phyloP scores from a whole-genome alignment of 2,113 vertebrate species.

The Barnardius zonarius region DNA sequence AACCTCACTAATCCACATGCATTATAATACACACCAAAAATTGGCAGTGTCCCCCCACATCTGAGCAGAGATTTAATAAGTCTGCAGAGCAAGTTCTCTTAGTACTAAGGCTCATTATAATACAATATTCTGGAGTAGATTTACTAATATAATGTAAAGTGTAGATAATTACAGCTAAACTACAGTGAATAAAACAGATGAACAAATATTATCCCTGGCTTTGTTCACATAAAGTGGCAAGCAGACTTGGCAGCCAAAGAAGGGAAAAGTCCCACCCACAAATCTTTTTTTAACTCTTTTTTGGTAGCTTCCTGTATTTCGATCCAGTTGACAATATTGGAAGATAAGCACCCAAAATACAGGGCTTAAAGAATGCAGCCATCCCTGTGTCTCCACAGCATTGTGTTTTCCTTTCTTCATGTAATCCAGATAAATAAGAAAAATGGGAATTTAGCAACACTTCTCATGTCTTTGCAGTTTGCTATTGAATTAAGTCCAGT shows the following conservation, averaged over 20 bases:
- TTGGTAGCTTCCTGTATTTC: not conserved
- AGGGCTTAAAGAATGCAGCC: not conserved
- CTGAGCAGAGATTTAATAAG: conserved; percentile 1
- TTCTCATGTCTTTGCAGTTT: not conserved
- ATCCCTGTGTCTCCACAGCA: not conserved
- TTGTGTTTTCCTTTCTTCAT: not conserved
- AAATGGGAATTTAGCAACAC: not conserved
- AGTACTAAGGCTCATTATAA: not conserved
- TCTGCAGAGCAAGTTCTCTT: not conserved
- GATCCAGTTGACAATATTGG: not conserved
- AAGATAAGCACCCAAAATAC: not conserved
- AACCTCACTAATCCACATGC: conserved; percentile 10
- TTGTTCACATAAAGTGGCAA: not conserved
- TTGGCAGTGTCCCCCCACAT: not conserved
- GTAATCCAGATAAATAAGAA: not conserved
- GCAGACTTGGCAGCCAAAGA: not conserved
- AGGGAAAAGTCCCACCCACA: not conserved
- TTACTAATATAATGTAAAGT: conserved; percentile 18
- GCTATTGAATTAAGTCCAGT: not conserved
- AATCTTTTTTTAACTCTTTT: not conserved
- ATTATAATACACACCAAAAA: conserved; percentile 21
- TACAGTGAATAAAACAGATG: conserved; percentile 10
- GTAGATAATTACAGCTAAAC: conserved; percentile 29
- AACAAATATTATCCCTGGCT: not conserved
- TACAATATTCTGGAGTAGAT: not conserved